Evolutionary conservation across 1,140 invertebrate species (phyloP).

Genomic region (Drosophila seguyi): DNA sequence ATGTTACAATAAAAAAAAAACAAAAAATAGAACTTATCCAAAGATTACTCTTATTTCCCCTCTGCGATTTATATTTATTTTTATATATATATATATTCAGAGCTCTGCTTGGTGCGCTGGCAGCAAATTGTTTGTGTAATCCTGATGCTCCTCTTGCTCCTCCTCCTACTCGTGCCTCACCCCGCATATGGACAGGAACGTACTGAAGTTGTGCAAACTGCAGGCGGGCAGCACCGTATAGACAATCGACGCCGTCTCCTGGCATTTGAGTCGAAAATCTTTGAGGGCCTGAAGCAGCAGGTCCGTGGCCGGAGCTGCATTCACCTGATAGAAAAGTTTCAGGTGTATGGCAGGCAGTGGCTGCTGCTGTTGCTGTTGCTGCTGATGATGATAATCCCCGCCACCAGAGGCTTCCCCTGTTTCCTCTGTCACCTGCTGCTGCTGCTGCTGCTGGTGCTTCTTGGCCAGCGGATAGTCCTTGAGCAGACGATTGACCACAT

Average conservation of each 20-base stretch:
- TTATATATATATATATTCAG: constrained; percentile 9
- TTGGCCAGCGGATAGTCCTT: constrained; percentile 87
- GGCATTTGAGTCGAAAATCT: constrained; percentile 86
- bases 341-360: constrained; percentile 88
- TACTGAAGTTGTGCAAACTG: constrained; percentile 91
- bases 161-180: constrained; percentile 86
- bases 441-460: constrained; percentile 31
- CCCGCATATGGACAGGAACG: constrained; percentile 91
- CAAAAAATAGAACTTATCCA: constrained; percentile 19
- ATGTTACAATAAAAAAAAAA: neutral
- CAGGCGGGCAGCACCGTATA: constrained; percentile 91
- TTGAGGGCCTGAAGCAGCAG: constrained; percentile 87
- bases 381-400: constrained; percentile 44
- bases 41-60: constrained; percentile 18
- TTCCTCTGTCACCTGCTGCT: neutral
- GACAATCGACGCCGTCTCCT: constrained; percentile 87
- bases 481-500: constrained; percentile 90
- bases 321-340: constrained; percentile 91
- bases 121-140: constrained; percentile 41
- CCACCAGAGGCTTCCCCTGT: constrained; percentile 6
- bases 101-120: constrained; percentile 43
- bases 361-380: neutral
- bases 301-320: constrained; percentile 86
- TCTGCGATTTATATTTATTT: constrained; percentile 1
- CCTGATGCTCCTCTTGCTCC: neutral